Evolutionary conservation across 2,113 vertebrate genomes (phyloP).

Genomic region (Thamnaconus septentrionalis): DNA sequence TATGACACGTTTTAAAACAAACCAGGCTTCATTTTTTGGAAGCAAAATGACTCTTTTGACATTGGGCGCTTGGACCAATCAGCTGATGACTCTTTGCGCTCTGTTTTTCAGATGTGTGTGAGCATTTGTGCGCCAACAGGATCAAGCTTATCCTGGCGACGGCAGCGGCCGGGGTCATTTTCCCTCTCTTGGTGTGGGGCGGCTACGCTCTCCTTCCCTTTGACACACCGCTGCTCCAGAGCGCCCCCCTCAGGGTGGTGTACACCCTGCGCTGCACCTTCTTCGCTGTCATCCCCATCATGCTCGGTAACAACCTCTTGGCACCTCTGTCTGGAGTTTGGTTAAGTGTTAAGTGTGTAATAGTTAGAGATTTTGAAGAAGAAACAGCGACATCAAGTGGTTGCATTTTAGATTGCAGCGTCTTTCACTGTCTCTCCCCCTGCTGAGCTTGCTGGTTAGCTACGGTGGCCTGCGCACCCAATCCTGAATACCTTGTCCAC

Average conservation of each 20-base stretch:
- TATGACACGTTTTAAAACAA: too few species aligned
- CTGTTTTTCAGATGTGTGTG: constrained; percentile 43
- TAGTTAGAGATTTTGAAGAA: too few species aligned
- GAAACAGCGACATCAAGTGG: too few species aligned
- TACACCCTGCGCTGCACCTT: constrained; percentile 88
- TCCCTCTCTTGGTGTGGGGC: constrained; percentile 87
- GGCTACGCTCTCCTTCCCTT: constrained; percentile 89
- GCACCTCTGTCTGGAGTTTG: neutral
- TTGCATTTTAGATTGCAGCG: too few species aligned
- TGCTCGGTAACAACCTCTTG: constrained; percentile 81
- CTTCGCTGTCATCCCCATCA: constrained; percentile 87
- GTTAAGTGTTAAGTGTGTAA: too few species aligned
- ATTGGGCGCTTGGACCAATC: neutral
- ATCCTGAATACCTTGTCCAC: too few species aligned
- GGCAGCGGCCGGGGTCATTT: constrained; percentile 74
- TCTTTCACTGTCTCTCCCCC: too few species aligned
- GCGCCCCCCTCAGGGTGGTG: constrained; percentile 80
- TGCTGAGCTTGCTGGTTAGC: too few species aligned
- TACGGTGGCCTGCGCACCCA: too few species aligned
- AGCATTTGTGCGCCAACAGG: constrained; percentile 38
- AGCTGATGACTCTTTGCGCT: neutral
- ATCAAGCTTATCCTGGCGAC: constrained; percentile 30
- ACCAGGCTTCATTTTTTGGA: too few species aligned
- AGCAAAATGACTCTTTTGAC: too few species aligned
- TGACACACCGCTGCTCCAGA: constrained; percentile 80